A percentile compares a stretch with the other conserved stretches of the same genome.
These are phyloP conservation scores for Cotesia chilonis DNA, from an alignment of 1,140 invertebrate species.

Conservation along the genomic window DNA sequence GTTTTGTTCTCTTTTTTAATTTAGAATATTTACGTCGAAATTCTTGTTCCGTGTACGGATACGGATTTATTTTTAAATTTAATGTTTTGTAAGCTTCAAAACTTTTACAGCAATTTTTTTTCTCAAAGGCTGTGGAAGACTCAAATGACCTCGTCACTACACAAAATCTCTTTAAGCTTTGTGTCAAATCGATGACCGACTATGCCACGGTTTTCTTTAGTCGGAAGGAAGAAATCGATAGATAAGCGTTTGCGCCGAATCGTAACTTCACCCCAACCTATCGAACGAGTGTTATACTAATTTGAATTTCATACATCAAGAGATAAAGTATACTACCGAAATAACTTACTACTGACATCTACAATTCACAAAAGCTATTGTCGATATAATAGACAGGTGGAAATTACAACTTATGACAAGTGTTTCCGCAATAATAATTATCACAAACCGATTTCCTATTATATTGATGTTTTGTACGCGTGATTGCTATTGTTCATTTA, in stretches of 20 bases:
- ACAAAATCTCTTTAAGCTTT: conserved; percentile 44
- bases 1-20: background rate
- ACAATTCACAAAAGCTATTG: too few relatives aligned
- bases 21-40: background rate
- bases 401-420: too few relatives aligned
- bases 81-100: background rate
- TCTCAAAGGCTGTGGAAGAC: conserved; percentile 15
- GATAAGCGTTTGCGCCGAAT: conserved; percentile 50
- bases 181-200: conserved; percentile 58
- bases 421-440: too few relatives aligned
- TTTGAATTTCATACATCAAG: background rate
- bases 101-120: background rate
- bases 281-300: conserved; percentile 32
- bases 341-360: too few relatives aligned
- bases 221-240: conserved; percentile 56
- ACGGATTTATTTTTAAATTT: conserved; percentile 6
- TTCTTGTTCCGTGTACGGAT: background rate
- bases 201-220: conserved; percentile 44
- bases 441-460: too few relatives aligned
- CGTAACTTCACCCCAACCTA: conserved; percentile 38
- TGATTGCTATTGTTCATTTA: background rate
- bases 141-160: conserved; percentile 29
- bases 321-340: too few relatives aligned
- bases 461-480: too few relatives aligned
- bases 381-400: too few relatives aligned